phyloP scores from a whole-genome alignment of 2,113 vertebrate genomes.

The Vidua chalybeata region DNA sequence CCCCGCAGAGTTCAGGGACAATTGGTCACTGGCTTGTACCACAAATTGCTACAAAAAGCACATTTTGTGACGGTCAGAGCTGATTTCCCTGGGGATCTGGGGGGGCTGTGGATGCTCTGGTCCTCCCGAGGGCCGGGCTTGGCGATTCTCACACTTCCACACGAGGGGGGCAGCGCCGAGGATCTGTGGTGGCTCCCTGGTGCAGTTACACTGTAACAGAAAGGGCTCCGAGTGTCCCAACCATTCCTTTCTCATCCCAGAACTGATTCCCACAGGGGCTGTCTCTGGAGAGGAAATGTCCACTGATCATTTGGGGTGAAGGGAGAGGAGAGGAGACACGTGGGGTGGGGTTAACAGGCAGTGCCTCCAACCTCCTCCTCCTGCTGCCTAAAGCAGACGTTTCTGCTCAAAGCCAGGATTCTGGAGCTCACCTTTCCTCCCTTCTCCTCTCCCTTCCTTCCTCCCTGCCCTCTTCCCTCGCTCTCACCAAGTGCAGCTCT shows the following conservation, averaged over 20 bases:
- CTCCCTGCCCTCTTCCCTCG: background rate
- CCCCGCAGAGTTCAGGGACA: background rate
- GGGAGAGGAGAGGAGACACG: background rate
- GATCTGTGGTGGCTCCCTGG: rapidly evolving
- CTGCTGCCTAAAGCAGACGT: background rate
- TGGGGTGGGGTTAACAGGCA: background rate
- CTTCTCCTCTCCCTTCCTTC: background rate
- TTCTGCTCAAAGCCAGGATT: background rate
- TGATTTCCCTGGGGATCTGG: background rate
- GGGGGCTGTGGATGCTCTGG: background rate
- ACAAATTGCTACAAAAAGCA: background rate
- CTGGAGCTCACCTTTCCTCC: background rate
- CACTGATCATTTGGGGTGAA: background rate
- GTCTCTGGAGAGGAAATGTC: background rate
- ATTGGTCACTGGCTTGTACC: background rate
- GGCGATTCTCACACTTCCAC: background rate
- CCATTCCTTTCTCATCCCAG: background rate
- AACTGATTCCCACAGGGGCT: background rate
- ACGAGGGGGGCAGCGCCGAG: rapidly evolving
- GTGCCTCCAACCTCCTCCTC: background rate
- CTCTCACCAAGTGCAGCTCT: background rate
- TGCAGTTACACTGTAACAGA: background rate
- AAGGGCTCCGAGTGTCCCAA: background rate
- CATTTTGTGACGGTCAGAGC: background rate
- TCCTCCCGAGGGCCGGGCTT: rapidly evolving